Conservation (phyloP, 2,888 invertebrate species). For the Nemurella pictetii region DNA sequence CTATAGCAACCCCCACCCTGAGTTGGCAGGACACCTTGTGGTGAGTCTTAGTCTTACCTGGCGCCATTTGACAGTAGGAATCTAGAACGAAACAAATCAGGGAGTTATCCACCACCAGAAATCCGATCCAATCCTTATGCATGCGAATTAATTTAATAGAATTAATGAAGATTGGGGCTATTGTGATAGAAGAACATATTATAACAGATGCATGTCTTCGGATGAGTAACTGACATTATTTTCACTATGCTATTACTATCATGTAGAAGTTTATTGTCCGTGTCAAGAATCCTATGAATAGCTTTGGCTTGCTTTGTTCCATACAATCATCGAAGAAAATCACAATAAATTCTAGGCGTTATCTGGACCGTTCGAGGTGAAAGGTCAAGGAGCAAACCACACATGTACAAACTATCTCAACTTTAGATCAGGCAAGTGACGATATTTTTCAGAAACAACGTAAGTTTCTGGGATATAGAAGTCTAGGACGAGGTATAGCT, state of each 20-base stretch:
- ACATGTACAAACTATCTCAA: background rate
- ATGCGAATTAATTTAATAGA: too few relatives aligned
- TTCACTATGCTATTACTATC: too few relatives aligned
- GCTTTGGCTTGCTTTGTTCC: background rate
- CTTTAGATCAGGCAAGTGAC: background rate
- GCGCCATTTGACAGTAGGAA: constrained; percentile 46
- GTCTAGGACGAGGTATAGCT: too few relatives aligned
- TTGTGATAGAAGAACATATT: too few relatives aligned
- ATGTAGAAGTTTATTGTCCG: too few relatives aligned
- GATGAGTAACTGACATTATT: too few relatives aligned
- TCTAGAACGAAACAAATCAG: constrained; percentile 42
- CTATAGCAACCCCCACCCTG: background rate
- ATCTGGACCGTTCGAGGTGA: background rate
- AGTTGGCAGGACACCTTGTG: background rate
- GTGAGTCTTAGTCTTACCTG: constrained; percentile 41
- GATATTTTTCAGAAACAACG: background rate
- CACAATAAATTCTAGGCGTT: background rate
- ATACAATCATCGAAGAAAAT: background rate
- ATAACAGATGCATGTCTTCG: too few relatives aligned
- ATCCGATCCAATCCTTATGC: too few relatives aligned
- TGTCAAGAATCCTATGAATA: background rate
- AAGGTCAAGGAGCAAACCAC: background rate
- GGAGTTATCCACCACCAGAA: constrained; percentile 33
- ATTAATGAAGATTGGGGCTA: too few relatives aligned
- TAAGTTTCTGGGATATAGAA: background rate